These are phyloP conservation scores for Salmo trutta DNA, from an alignment of 2,797 vertebrate species.

Conservation along the genomic window DNA sequence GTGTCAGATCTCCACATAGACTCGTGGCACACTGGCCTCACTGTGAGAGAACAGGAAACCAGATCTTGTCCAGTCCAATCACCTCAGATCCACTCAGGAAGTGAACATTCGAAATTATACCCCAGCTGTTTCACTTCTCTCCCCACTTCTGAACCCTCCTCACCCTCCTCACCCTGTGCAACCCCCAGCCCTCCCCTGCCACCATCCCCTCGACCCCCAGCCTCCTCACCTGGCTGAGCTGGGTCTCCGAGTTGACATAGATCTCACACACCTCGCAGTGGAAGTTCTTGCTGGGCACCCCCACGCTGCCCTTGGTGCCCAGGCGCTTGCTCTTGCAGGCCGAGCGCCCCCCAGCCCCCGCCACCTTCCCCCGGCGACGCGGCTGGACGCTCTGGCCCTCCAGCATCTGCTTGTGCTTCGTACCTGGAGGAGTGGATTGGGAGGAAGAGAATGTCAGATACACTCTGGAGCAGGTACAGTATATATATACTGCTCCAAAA, in stretches of 20 bases:
- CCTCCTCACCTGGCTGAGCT: slow-evolving; percentile 90
- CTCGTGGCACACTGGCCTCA: not conserved
- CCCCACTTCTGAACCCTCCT: not conserved
- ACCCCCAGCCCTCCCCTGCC: not conserved
- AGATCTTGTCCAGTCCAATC: slow-evolving; percentile 1
- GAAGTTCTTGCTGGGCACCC: slow-evolving; percentile 86
- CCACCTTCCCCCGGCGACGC: slow-evolving; percentile 83
- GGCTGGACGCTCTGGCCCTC: slow-evolving; percentile 88
- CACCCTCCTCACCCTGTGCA: not conserved
- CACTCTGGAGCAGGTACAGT: not conserved
- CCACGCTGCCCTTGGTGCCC: slow-evolving; percentile 86
- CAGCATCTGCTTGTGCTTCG: slow-evolving; percentile 95
- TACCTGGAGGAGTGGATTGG: slow-evolving; percentile 71
- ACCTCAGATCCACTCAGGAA: not conserved
- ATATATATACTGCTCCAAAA: too few relatives aligned
- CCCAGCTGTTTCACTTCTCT: not conserved
- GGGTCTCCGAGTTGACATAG: slow-evolving; percentile 96
- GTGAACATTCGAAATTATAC: not conserved
- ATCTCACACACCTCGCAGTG: slow-evolving; percentile 96
- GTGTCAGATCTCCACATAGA: not conserved
- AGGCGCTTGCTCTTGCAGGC: slow-evolving; percentile 87
- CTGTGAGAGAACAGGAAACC: not conserved
- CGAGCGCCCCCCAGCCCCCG: slow-evolving; percentile 79
- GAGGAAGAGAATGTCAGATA: not conserved
- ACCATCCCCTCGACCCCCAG: not conserved